phyloP scores from a whole-genome alignment of 2,797 vertebrate genomes.

The Echeneis naucrates region DNA sequence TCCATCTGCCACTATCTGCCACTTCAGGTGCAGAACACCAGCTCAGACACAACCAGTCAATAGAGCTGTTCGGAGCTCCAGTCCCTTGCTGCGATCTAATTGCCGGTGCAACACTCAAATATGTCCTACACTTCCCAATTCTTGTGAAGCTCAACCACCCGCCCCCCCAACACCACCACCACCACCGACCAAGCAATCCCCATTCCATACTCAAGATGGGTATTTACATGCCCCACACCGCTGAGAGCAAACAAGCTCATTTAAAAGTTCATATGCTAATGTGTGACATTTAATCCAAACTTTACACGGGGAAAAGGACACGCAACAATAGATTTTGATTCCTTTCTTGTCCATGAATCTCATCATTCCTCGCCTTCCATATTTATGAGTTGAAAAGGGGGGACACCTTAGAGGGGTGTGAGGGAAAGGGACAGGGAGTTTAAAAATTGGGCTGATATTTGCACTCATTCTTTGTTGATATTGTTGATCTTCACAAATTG shows the following conservation, averaged over 20 bases:
- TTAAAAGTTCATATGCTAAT: conserved; percentile 94
- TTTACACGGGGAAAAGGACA: conserved; percentile 91
- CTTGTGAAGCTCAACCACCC: conserved; percentile 29
- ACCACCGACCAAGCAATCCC: conserved; percentile 63
- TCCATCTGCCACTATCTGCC: conserved; percentile 70
- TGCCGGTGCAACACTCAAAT: conserved; percentile 74
- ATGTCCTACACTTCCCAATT: conserved; percentile 62
- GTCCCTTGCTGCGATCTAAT: conserved; percentile 80
- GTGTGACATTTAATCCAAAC: conserved; percentile 92
- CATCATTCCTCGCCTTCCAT: conserved; percentile 84
- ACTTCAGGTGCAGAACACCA: conserved; percentile 71
- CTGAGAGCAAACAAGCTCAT: conserved; percentile 91
- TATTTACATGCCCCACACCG: conserved; percentile 88
- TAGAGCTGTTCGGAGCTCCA: conserved; percentile 69
- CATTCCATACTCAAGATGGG: conserved; percentile 82
- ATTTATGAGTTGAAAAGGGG: conserved; percentile 85
- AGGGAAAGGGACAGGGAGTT: conserved; percentile 56
- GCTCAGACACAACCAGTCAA: conserved; percentile 68
- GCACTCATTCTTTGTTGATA: conserved; percentile 43
- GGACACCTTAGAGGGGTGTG: conserved; percentile 74
- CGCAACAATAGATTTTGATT: conserved; percentile 89
- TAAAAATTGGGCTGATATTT: conserved; percentile 62
- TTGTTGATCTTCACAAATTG: conserved; percentile 54
- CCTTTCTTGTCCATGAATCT: conserved; percentile 87
- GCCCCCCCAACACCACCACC: too few species aligned